Evolutionary conservation across 1,140 invertebrate species (phyloP).

Genomic region (Anastrepha obliqua): DNA sequence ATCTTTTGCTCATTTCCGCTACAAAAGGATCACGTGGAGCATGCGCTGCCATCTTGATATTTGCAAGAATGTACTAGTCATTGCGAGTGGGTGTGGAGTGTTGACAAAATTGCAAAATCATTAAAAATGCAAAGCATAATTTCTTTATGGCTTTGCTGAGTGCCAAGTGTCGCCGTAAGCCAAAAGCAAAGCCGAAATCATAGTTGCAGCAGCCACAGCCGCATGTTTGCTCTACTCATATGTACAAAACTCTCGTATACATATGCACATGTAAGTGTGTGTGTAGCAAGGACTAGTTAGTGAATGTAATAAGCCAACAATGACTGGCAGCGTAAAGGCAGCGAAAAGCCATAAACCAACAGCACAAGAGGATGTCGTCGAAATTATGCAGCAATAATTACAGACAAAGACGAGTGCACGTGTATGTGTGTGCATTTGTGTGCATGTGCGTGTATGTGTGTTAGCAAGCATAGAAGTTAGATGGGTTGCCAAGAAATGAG

Average conservation of each 20-base stretch:
- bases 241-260: not conserved
- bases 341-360: constrained; percentile 49
- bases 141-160: constrained; percentile 48
- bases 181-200: not conserved
- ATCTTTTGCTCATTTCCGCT: constrained; percentile 35
- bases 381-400: constrained; percentile 52
- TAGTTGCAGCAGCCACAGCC: not conserved
- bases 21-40: constrained; percentile 1
- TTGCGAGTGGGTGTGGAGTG: not conserved
- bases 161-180: constrained; percentile 46
- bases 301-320: constrained; percentile 46
- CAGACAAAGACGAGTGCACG: not conserved
- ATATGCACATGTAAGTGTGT: not conserved
- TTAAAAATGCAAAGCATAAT: constrained; percentile 53
- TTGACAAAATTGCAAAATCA: constrained; percentile 45
- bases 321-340: constrained; percentile 45
- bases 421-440: not conserved
- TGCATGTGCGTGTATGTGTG: not conserved
- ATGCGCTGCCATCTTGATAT: not conserved
- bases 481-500: constrained; percentile 15
- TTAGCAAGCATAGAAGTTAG: not conserved
- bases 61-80: not conserved
- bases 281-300: constrained; percentile 9
- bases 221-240: not conserved
- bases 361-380: constrained; percentile 29